These are phyloP conservation scores for Serrognathus titanus DNA, from an alignment of 2,888 invertebrate species.

Conservation along the genomic window DNA sequence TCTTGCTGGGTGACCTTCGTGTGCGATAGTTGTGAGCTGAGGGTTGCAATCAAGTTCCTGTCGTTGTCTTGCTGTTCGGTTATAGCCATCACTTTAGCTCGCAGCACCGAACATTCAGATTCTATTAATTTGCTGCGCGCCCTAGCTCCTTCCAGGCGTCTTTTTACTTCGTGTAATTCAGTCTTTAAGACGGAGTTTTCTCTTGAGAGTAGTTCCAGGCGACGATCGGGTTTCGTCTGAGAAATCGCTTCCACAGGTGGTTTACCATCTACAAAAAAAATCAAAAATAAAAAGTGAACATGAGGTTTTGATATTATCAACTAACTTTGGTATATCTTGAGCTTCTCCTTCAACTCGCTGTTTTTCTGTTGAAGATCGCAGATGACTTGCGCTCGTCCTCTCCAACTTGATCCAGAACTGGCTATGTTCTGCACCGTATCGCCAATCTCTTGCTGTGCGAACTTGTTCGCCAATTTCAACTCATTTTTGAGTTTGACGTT, in stretches of 20 bases:
- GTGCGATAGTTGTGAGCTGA: slow-evolving; percentile 57
- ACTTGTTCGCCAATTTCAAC: slow-evolving; percentile 68
- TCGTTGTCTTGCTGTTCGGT: slow-evolving; percentile 63
- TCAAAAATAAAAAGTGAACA: not conserved
- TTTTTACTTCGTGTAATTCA: slow-evolving; percentile 59
- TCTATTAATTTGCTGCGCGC: slow-evolving; percentile 68
- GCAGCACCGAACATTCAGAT: slow-evolving; percentile 57
- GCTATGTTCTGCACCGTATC: slow-evolving; percentile 64
- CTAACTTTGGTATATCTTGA: slow-evolving; percentile 44
- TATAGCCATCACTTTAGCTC: slow-evolving; percentile 58
- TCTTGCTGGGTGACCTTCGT: slow-evolving; percentile 53
- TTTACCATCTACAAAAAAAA: not conserved
- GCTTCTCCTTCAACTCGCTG: slow-evolving; percentile 62
- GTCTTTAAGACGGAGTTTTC: slow-evolving; percentile 56
- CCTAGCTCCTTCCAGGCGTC: slow-evolving; percentile 63
- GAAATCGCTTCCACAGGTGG: slow-evolving; percentile 1
- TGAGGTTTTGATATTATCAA: too few relatives aligned
- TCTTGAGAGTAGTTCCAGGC: slow-evolving; percentile 57
- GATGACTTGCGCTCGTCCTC: slow-evolving; percentile 76
- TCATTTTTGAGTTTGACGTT: slow-evolving; percentile 69
- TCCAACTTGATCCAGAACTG: slow-evolving; percentile 63
- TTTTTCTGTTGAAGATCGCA: slow-evolving; percentile 65
- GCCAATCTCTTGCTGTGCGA: slow-evolving; percentile 72
- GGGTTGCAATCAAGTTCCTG: slow-evolving; percentile 59
- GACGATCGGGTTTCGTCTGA: slow-evolving; percentile 27